Evolutionary conservation across 2,113 vertebrate species (phyloP), one percentile per base, ranked within the genome.

Genomic region (Dromaius novaehollandiae): DNA sequence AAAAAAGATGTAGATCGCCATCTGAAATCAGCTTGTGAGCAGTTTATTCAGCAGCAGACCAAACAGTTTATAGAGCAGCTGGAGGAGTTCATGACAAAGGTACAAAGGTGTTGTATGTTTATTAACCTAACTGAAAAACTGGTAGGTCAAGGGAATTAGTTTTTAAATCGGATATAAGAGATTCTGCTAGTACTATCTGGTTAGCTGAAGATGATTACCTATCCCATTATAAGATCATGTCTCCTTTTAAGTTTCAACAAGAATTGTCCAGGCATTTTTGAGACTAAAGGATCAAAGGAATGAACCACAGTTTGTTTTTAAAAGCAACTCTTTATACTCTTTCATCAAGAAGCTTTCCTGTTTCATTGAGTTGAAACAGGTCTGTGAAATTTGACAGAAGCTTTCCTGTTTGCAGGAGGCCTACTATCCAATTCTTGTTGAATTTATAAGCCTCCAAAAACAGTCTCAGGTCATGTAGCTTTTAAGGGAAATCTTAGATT

Each of bases 41-140:
- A 99, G 97, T 99, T 99, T 95, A 99, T 99, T 95, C 99, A 99
- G 98, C 99, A 99, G 98, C 99, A 99, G 97, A 99, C 99, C 87
- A 98, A 97, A 82, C 98, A 99, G 95, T 99, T 99, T 73, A 98
- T 99, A 84, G 99, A 99, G 48, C 99, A 98, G 81, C 98, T 99
- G 98, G 99, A 99, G 95, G 99, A 99, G 89, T 99, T 99, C 97
- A 98, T 99, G 97, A 98, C 98, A 90, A 99, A 99, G 99, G 99
- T 99, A 98, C 88, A 80, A 32, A 53, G 17, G 6, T 17, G n/a
- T 19, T 75, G 14, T 42, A 1, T 75, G n/a, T 48, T 78, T 8
- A 0, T 68, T 77, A 68, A 38, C 25, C 11, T 81, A 61, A 74
- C 50, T 63, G 58, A 79, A 71, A 58, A 82, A 42, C 11, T 46